These are phyloP conservation scores for Tragelaphus scriptus DNA, from an alignment of 2,113 vertebrate genomes.

Conservation along the genomic window DNA sequence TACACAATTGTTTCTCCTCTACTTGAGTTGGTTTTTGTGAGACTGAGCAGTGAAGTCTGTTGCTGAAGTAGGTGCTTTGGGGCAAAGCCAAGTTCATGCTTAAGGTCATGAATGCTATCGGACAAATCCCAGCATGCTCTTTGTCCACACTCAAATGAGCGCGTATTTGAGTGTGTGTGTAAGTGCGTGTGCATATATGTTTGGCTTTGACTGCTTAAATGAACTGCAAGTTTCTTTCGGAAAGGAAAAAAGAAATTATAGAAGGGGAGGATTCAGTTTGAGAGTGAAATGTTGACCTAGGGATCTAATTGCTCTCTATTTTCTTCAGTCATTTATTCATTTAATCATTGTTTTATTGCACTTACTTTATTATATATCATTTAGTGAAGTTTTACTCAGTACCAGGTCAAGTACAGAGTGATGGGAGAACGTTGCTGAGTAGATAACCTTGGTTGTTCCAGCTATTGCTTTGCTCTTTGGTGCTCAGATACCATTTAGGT, in stretches of 20 bases:
- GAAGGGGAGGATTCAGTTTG: neutral
- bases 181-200: accelerated
- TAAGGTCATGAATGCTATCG: neutral
- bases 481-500: neutral
- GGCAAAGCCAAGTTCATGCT: neutral
- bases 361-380: neutral
- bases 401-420: neutral
- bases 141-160: neutral
- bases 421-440: neutral
- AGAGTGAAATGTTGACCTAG: neutral
- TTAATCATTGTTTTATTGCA: neutral
- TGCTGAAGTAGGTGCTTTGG: neutral
- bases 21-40: neutral
- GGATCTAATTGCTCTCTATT: neutral
- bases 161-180: neutral
- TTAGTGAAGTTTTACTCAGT: neutral
- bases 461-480: neutral
- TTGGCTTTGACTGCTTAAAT: neutral
- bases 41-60: neutral
- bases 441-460: neutral
- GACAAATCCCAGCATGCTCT: neutral
- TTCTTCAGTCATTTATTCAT: neutral
- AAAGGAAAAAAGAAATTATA: neutral
- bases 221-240: neutral
- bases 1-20: neutral